Evolutionary conservation across 1,140 invertebrate species (phyloP).

Genomic region (Apis dorsata): DNA sequence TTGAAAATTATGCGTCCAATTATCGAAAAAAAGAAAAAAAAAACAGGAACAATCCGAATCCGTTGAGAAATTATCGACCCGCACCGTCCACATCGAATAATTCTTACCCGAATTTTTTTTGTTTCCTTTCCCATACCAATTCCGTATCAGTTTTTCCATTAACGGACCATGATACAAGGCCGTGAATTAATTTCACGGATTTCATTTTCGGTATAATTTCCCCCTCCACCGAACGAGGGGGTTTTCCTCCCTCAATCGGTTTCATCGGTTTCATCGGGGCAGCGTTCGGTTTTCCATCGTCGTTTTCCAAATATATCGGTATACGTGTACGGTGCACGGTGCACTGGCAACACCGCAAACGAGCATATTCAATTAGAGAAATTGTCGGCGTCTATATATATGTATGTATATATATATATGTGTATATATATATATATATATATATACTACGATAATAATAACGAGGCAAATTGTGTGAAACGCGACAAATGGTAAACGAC

Average conservation of each 20-base stretch:
- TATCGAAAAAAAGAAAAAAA: constrained; percentile 24
- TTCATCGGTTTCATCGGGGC: no score
- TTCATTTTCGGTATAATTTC: not conserved
- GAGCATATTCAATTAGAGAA: constrained; percentile 67
- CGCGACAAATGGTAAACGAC: constrained; percentile 52
- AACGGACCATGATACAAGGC: not conserved
- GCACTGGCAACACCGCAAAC: constrained; percentile 37
- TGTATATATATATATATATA: no score
- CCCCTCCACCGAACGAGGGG: not conserved
- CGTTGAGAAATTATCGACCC: constrained; percentile 38
- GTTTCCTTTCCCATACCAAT: no score
- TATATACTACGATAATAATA: not conserved
- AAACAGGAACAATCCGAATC: not conserved
- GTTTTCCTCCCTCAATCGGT: not conserved
- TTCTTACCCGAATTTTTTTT: no score
- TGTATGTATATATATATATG: no score
- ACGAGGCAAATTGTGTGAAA: not conserved
- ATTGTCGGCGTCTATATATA: not conserved
- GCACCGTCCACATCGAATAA: no score
- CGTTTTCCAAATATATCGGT: no score
- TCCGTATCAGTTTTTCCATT: not conserved
- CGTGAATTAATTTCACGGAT: constrained; percentile 33
- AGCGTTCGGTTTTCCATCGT: not conserved
- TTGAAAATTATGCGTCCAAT: constrained; percentile 71
- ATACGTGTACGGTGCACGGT: not conserved